phyloP scores from a whole-genome alignment of 1,140 invertebrate species.

The Aphelinus certus region DNA sequence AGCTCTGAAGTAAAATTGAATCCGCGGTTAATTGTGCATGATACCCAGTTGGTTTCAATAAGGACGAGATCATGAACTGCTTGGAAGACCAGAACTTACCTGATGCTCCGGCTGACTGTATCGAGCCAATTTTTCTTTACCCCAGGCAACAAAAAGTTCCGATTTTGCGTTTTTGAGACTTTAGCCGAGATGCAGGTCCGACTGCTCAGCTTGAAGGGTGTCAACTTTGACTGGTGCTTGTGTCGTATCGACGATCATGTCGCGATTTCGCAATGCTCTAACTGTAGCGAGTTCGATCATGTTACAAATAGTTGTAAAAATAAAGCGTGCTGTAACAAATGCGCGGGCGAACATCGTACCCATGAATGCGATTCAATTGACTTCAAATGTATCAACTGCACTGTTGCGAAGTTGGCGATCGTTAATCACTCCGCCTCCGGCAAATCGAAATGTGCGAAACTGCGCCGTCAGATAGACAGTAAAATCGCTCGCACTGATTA shows the following conservation, averaged over 20 bases:
- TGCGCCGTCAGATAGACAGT: neutral
- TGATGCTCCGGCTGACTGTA: neutral
- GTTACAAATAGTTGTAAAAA: neutral
- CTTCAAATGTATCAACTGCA: neutral
- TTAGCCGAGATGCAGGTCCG: neutral
- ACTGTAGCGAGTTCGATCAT: neutral
- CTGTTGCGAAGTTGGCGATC: neutral
- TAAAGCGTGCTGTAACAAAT: neutral
- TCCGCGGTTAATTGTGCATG: neutral
- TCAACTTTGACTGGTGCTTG: neutral
- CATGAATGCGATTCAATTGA: neutral
- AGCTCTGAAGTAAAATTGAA: neutral
- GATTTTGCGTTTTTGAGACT: neutral
- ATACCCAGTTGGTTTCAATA: neutral
- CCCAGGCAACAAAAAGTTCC: neutral
- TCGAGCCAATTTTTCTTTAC: neutral
- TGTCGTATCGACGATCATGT: neutral
- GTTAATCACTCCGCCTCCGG: neutral
- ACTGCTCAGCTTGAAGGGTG: neutral
- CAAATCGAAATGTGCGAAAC: neutral
- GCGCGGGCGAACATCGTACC: neutral
- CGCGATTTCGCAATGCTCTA: neutral
- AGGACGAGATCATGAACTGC: neutral
- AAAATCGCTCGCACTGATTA: neutral
- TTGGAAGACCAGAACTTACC: neutral